These are phyloP conservation scores for Caenorhabditis latens DNA, from an alignment of 1,140 invertebrate species.

Conservation along the genomic window DNA sequence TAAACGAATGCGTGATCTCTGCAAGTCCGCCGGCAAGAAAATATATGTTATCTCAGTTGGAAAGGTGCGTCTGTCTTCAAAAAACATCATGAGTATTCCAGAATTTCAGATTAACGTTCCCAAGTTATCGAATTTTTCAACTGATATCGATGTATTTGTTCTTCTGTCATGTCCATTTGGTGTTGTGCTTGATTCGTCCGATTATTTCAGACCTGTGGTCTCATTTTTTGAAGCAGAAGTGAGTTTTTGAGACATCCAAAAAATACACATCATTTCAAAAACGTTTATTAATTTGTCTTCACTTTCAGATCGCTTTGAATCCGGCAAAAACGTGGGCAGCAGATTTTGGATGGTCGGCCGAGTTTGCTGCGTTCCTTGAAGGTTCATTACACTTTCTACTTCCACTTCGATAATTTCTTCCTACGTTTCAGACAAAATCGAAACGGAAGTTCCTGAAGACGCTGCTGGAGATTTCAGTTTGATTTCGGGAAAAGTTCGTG, in stretches of 20 bases:
- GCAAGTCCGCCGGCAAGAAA: constrained; percentile 65
- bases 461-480: constrained; percentile 62
- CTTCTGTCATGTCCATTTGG: constrained; percentile 68
- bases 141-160: constrained; percentile 68
- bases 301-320: constrained; percentile 64
- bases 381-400: constrained; percentile 56
- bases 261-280: background rate
- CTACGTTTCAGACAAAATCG: constrained; percentile 60
- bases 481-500: constrained; percentile 58
- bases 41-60: constrained; percentile 67
- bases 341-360: constrained; percentile 66
- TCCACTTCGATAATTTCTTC: background rate
- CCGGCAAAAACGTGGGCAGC: constrained; percentile 63
- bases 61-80: constrained; percentile 45
- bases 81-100: background rate
- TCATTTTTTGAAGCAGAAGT: constrained; percentile 67
- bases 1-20: constrained; percentile 64
- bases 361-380: constrained; percentile 63
- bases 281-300: background rate
- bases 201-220: constrained; percentile 66
- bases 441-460: constrained; percentile 29
- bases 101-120: constrained; percentile 65
- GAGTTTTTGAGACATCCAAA: background rate
- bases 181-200: constrained; percentile 64
- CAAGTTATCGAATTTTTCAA: constrained; percentile 67